A percentile compares a stretch with the other conserved stretches of the same genome.
Conservation (phyloP, 2,888 invertebrate species). For the Brachylomia viminalis region DNA sequence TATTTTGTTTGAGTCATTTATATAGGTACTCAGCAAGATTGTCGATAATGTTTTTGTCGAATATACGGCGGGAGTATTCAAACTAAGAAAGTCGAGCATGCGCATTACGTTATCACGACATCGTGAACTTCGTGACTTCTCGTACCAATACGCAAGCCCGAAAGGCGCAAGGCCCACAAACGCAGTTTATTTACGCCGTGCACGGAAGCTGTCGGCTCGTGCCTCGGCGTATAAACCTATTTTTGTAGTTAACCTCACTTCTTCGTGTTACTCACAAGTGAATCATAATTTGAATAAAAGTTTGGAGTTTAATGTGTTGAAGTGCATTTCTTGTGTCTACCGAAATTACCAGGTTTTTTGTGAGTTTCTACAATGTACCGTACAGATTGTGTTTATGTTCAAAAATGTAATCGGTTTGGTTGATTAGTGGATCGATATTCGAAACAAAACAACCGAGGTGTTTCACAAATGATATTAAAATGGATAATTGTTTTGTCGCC, state of each 20-base stretch:
- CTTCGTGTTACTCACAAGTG: conserved; percentile 69
- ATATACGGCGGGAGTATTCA: conserved; percentile 72
- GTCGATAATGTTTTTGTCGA: conserved; percentile 12
- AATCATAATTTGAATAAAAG: conserved; percentile 54
- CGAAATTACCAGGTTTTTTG: background rate
- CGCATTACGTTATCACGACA: conserved; percentile 72
- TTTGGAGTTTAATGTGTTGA: conserved; percentile 12
- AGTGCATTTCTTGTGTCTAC: conserved; percentile 17
- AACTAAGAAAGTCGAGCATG: conserved; percentile 74
- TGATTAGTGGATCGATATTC: conserved; percentile 77
- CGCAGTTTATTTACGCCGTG: conserved; percentile 83
- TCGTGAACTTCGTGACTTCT: conserved; percentile 71
- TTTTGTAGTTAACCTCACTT: conserved; percentile 87
- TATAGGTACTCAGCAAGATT: conserved; percentile 35
- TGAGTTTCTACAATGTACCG: conserved; percentile 28
- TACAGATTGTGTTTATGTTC: conserved; percentile 31
- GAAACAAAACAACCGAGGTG: conserved; percentile 71
- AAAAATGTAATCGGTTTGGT: conserved; percentile 44
- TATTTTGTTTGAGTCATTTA: conserved; percentile 31
- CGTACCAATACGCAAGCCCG: conserved; percentile 57
- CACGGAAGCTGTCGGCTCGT: conserved; percentile 74
- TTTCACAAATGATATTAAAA: conserved; percentile 78
- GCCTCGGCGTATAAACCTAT: conserved; percentile 76
- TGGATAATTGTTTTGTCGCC: conserved; percentile 88
- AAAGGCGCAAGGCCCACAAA: conserved; percentile 65